Evolutionary conservation across 35 echinoderm and acorn worm genomes (phyloP).

Genomic region (Heliocidaris tuberculata): DNA sequence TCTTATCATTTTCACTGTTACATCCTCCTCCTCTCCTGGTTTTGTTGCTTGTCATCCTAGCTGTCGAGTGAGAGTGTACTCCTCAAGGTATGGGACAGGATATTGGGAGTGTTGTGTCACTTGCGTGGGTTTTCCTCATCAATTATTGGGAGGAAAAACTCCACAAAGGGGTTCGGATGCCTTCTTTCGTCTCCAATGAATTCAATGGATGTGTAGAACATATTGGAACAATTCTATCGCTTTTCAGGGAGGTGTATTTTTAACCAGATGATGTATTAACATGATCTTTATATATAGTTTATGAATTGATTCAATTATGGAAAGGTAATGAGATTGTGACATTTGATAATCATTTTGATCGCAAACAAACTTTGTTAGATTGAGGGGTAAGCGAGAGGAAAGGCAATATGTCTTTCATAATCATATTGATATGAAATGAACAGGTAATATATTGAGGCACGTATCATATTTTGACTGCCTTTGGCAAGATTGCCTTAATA

Average conservation of each 20-base stretch:
- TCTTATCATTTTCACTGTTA: too few relatives aligned
- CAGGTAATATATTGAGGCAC: background rate
- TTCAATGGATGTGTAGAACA: background rate
- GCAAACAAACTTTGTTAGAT: background rate
- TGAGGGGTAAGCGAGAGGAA: background rate
- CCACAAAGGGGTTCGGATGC: constrained; percentile 15
- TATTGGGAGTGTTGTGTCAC: constrained; percentile 29
- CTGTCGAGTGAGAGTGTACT: background rate
- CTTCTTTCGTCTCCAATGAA: background rate
- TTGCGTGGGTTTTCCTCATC: constrained; percentile 21
- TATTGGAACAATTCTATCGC: background rate
- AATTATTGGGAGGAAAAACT: constrained; percentile 41
- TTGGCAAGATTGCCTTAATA: background rate
- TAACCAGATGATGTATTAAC: background rate
- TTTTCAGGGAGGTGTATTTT: background rate
- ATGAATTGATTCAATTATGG: background rate
- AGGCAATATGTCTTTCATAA: background rate
- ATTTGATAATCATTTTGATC: constrained; percentile 19
- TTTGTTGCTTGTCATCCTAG: constrained; percentile 1
- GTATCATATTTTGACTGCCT: background rate
- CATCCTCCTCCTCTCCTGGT: background rate
- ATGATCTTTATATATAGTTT: constrained; percentile 5
- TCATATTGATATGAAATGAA: background rate
- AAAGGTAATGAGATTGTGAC: constrained; percentile 1
- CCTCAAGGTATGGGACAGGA: background rate